Conservation (phyloP, 2,888 invertebrate genomes). For the Psococerastis gibbosa region DNA sequence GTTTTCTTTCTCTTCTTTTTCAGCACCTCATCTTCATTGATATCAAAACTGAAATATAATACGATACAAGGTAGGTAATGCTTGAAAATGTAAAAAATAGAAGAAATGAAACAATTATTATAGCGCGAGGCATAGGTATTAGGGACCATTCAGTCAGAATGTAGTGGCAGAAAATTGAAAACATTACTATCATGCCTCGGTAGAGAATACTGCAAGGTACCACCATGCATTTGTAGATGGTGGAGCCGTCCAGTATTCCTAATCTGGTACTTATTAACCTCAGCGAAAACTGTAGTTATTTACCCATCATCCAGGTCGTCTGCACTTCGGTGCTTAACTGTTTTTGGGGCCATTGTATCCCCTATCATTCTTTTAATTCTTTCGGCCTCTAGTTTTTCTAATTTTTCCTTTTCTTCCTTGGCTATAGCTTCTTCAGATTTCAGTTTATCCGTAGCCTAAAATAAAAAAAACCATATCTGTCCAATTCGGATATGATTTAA, state of each 20-base stretch:
- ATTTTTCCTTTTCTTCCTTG: conserved; percentile 53
- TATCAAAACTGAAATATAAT: background rate
- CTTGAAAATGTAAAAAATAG: too few species aligned
- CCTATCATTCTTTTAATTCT: conserved; percentile 61
- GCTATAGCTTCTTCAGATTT: conserved; percentile 69
- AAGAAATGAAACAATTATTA: too few species aligned
- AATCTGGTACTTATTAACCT: too few species aligned
- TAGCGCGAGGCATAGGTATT: too few species aligned
- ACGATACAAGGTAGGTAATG: background rate
- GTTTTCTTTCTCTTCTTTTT: conserved; percentile 25
- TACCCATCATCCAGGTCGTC: conserved; percentile 73
- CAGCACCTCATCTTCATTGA: conserved; percentile 17
- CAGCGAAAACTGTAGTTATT: too few species aligned
- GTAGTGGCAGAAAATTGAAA: too few species aligned
- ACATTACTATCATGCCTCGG: too few species aligned
- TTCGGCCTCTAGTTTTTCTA: conserved; percentile 62
- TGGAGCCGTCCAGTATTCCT: too few species aligned
- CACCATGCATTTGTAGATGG: too few species aligned
- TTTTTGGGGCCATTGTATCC: conserved; percentile 16
- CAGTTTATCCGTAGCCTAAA: conserved; percentile 54
- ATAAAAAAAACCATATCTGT: conserved; percentile 16
- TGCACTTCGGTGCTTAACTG: conserved; percentile 47
- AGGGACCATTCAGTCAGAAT: too few species aligned
- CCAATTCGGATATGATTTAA: too few species aligned
- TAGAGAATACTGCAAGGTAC: too few species aligned